Evolutionary conservation across 1,140 invertebrate genomes (phyloP), one percentile per base, ranked within the genome.

Genomic region (Drosophila leontia): DNA sequence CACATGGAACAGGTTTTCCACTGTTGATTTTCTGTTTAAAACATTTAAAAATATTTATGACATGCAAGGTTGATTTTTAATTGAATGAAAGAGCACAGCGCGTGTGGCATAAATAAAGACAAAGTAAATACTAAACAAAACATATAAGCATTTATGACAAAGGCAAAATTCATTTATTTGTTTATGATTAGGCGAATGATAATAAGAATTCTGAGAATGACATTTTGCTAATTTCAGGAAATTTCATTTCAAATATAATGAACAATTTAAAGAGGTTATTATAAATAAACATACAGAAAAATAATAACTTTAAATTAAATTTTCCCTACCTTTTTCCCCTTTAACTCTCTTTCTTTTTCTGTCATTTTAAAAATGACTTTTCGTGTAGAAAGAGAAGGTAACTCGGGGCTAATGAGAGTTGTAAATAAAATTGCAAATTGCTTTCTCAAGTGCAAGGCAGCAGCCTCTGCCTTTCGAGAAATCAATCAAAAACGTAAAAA

Each of bases 1-100:
- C 48, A 48, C 45, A 68, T 68, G 68, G 15, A 51, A 48, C 65
- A 59, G 51, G 69, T 70, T 70, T 57, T 70, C 26, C 26, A 19
- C 23, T 60, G 53, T 74, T 51, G 68, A 50, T 64, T 57, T 76
- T 76, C 37, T 34, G 41, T 59, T 67, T 47, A 39, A 51, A 47
- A 51, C 57, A 75, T 76, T 76, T 65, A 42, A 51, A 67, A 65
- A 76, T 76, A 76, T 76, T 71, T 72, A 74, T 60, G 67, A 57
- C n/a, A 72, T 60, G 45, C 68, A 48, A 60, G 55, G 45, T 47
- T 60, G 69, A 72, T 72, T 72, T 76, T 76, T 76, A 76, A 76
- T 76, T 76, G 74, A 76, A 76, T 64, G 35, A 76, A 76, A 67
- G 9, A 69, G 39, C 39, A 37, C 34, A 37, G 41, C 17, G 55